Percentiles rank a stretch among this genome's conserved stretches.
These are phyloP conservation scores for Oscheius sp. DNA, from an alignment of 1,140 invertebrate genomes.

Conservation along the genomic window DNA sequence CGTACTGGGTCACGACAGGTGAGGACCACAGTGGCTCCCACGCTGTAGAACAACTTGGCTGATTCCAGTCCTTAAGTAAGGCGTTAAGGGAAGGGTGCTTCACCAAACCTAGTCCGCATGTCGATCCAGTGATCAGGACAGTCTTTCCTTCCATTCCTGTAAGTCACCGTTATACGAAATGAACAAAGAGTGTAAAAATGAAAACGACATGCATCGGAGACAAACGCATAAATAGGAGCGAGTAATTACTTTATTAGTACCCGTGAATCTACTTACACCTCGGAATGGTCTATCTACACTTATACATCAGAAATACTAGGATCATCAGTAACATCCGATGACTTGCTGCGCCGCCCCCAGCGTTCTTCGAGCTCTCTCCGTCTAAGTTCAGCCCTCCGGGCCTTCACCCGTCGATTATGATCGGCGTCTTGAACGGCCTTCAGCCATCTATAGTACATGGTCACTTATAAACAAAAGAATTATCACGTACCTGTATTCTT, in stretches of 20 bases:
- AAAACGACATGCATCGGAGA: too few relatives aligned
- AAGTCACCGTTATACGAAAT: neutral
- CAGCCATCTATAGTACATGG: neutral
- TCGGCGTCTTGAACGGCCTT: conserved; percentile 5
- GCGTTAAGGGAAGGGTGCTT: neutral
- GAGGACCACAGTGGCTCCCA: neutral
- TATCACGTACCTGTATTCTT: neutral
- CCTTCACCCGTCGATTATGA: neutral
- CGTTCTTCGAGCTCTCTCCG: neutral
- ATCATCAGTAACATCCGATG: neutral
- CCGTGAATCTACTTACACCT: too few relatives aligned
- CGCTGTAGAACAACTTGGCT: conserved; percentile 4
- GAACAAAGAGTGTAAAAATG: neutral
- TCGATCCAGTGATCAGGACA: conserved; percentile 22
- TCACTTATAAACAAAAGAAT: neutral
- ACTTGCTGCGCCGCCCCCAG: neutral
- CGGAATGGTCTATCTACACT: too few relatives aligned
- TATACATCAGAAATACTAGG: too few relatives aligned
- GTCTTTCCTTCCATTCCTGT: neutral
- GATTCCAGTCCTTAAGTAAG: neutral
- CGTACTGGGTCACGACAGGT: conserved; percentile 1
- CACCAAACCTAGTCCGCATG: conserved; percentile 3
- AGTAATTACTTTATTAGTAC: too few relatives aligned
- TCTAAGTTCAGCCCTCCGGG: neutral
- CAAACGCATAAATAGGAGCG: too few relatives aligned